A percentile compares a stretch with the other conserved stretches of the same genome.
Evolutionary conservation across 1,140 invertebrate genomes (phyloP).

Genomic region (Tetraneura akinire): DNA sequence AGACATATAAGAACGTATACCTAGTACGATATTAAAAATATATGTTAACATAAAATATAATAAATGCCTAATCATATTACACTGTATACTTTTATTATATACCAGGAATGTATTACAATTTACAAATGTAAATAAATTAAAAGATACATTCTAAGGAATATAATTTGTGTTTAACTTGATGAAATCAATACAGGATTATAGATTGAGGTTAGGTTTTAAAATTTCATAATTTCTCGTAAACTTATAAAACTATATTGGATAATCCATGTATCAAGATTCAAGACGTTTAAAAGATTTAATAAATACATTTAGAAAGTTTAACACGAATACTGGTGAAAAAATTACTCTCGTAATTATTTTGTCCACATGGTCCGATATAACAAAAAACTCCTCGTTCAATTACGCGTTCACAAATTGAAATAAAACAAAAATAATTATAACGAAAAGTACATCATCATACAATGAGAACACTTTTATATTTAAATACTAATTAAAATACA

Average conservation of each 20-base stretch:
- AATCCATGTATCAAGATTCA: neutral
- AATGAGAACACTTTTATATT: neutral
- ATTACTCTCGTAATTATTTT: no score
- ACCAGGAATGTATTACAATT: no score
- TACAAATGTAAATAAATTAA: neutral
- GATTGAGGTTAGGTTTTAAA: constrained; percentile 28
- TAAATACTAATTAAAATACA: neutral
- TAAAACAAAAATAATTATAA: no score
- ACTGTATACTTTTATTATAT: neutral
- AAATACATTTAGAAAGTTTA: neutral
- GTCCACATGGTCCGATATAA: neutral
- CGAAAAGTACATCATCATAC: no score
- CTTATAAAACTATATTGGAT: no score
- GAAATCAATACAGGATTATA: neutral
- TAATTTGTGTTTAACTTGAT: no score
- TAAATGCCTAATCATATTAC: neutral
- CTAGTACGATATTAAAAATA: neutral
- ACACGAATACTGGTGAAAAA: neutral
- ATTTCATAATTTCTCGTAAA: neutral
- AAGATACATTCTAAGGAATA: no score
- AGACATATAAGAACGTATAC: no score
- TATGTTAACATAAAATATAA: neutral
- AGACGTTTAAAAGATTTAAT: neutral
- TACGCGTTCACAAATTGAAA: neutral
- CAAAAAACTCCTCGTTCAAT: no score